Percentiles rank a stretch among this genome's conserved stretches.
Evolutionary conservation across 2,113 vertebrate genomes (phyloP).

Genomic region (Gymnogyps californianus): DNA sequence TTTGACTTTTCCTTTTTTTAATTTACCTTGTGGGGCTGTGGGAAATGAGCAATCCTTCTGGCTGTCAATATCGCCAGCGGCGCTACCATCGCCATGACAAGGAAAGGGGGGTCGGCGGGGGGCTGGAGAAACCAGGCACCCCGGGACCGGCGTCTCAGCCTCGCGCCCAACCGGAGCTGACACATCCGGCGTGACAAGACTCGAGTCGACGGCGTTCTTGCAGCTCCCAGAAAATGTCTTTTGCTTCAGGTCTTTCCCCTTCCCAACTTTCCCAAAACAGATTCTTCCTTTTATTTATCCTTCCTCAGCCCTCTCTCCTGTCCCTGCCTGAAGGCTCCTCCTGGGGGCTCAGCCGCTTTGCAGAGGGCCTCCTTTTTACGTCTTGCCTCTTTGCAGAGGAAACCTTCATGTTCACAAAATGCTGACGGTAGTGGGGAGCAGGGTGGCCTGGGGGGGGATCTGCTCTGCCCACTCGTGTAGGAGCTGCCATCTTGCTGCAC

Average conservation of each 20-base stretch:
- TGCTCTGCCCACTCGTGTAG: neutral
- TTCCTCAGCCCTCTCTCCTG: neutral
- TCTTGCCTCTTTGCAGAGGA: neutral
- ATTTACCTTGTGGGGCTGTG: constrained; percentile 76
- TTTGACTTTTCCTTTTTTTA: constrained; percentile 78
- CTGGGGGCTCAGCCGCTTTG: neutral
- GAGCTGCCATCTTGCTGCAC: neutral
- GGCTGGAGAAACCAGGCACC: constrained; percentile 34
- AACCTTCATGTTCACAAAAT: neutral
- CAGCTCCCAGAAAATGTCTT: neutral
- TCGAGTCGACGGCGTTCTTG: neutral
- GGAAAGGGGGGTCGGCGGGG: neutral
- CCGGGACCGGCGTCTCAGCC: neutral
- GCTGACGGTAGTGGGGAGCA: neutral
- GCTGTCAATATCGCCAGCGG: constrained; percentile 70
- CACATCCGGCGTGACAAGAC: neutral
- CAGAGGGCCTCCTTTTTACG: neutral
- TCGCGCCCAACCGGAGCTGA: neutral
- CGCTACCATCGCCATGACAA: constrained; percentile 6
- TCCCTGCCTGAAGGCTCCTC: neutral
- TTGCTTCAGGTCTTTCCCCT: neutral
- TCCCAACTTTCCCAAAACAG: neutral
- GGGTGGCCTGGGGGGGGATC: neutral
- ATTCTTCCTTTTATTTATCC: neutral
- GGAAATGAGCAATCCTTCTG: constrained; percentile 74